Conservation (phyloP, 2,797 vertebrate species). For the Tokudaia muenninki region DNA sequence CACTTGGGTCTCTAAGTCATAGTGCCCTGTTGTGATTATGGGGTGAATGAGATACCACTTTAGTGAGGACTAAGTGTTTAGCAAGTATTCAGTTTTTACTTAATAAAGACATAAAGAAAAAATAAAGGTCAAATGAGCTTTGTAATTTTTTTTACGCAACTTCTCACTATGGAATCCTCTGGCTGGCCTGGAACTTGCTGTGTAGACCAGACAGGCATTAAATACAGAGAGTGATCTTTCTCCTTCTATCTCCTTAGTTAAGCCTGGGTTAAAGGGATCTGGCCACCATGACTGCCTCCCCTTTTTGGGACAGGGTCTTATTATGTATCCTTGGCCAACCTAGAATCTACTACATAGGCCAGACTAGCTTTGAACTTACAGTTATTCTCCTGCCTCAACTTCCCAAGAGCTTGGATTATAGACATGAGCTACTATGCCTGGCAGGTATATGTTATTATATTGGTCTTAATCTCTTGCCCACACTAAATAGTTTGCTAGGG, state of each 20-base stretch:
- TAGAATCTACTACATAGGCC: neutral
- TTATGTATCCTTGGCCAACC: neutral
- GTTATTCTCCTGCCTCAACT: neutral
- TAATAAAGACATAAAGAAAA: conserved; percentile 20
- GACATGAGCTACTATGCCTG: neutral
- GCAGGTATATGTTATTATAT: conserved; percentile 18
- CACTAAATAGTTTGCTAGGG: neutral
- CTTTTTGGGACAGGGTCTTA: neutral
- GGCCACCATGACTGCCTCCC: neutral
- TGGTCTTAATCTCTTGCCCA: neutral
- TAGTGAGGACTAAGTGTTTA: neutral
- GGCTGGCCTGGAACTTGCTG: neutral
- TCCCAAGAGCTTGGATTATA: neutral
- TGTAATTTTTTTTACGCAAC: neutral
- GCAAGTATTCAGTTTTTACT: neutral
- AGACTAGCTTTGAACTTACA: neutral
- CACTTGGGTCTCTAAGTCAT: neutral
- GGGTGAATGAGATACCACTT: neutral
- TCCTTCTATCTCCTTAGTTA: neutral
- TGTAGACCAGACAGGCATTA: neutral
- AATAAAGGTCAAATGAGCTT: neutral
- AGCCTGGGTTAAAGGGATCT: neutral
- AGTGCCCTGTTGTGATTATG: neutral
- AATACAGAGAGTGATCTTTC: neutral
- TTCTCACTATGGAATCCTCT: neutral